Percentiles rank a stretch among this genome's conserved stretches.
These are phyloP conservation scores for Meandrusa payeni DNA, from an alignment of 2,888 invertebrate species.

Conservation along the genomic window DNA sequence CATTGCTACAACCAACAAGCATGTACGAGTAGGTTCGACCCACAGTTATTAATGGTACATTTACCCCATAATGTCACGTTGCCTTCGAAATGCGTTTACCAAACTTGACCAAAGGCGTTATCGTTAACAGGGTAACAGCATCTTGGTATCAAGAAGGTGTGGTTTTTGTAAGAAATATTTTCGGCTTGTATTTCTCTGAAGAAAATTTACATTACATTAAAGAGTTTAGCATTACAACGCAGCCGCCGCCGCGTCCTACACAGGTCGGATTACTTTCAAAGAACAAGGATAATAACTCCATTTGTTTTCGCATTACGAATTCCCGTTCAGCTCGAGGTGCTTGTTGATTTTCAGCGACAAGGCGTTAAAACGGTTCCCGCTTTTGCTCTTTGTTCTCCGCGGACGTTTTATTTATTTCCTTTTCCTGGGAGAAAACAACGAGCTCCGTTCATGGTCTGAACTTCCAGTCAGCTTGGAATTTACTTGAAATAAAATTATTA, in stretches of 20 bases:
- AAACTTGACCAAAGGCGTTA: too few relatives aligned
- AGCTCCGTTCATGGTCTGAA: not conserved
- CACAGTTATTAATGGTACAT: too few relatives aligned
- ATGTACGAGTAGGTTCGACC: too few relatives aligned
- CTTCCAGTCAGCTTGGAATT: too few relatives aligned
- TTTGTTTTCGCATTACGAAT: conserved; percentile 4
- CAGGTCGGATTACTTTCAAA: conserved; percentile 1
- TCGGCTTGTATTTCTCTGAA: not conserved
- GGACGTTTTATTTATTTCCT: conserved; percentile 1
- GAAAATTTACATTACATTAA: not conserved
- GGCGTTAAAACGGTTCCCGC: not conserved
- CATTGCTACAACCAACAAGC: too few relatives aligned
- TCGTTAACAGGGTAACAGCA: too few relatives aligned
- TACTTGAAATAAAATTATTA: too few relatives aligned
- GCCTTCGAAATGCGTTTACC: too few relatives aligned
- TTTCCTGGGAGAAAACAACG: conserved; percentile 1
- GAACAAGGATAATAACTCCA: conserved; percentile 1
- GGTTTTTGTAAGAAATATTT: too few relatives aligned
- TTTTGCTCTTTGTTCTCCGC: conserved; percentile 1
- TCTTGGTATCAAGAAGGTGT: too few relatives aligned
- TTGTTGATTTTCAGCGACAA: conserved; percentile 6
- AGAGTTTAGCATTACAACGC: conserved; percentile 5
- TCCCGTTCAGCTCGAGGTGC: not conserved
- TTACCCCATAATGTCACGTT: too few relatives aligned
- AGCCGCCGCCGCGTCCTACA: not conserved